phyloP scores from a whole-genome alignment of 2,888 invertebrate genomes.

The Serripes groenlandicus region DNA sequence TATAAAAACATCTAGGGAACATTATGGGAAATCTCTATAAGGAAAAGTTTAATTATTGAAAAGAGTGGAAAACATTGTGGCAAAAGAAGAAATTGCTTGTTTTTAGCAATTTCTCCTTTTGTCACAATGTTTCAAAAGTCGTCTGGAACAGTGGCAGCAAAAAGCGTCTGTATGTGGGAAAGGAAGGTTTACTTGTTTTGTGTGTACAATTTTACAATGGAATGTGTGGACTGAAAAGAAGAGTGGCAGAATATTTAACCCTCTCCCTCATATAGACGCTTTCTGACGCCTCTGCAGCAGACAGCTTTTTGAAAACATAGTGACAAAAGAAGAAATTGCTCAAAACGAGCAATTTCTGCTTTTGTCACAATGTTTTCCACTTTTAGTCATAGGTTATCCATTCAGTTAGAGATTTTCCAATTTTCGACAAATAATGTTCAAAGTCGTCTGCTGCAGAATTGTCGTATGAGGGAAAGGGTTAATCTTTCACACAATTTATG shows the following conservation, averaged over 20 bases:
- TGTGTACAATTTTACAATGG: too few relatives aligned
- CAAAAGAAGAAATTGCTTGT: slow-evolving; percentile 4
- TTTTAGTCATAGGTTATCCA: too few relatives aligned
- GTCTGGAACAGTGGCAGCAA: background rate
- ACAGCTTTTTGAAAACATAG: background rate
- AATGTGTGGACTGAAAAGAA: too few relatives aligned
- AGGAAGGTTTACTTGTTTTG: too few relatives aligned
- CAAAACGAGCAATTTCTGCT: background rate
- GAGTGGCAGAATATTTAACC: background rate
- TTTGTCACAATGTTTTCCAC: background rate
- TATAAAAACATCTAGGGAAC: too few relatives aligned
- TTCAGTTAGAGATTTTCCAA: background rate
- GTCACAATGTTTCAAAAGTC: background rate
- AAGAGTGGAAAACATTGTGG: background rate
- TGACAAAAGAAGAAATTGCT: background rate
- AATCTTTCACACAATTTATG: background rate
- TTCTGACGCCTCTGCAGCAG: background rate
- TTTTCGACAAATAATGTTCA: background rate
- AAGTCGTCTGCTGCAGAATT: background rate
- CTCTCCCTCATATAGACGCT: background rate
- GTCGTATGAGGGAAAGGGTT: background rate
- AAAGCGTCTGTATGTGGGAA: too few relatives aligned
- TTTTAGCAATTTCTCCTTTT: background rate
- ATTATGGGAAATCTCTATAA: too few relatives aligned
- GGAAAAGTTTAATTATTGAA: too few relatives aligned